Evolutionary conservation across 2,797 vertebrate genomes (phyloP).

Genomic region (Euthynnus affinis): DNA sequence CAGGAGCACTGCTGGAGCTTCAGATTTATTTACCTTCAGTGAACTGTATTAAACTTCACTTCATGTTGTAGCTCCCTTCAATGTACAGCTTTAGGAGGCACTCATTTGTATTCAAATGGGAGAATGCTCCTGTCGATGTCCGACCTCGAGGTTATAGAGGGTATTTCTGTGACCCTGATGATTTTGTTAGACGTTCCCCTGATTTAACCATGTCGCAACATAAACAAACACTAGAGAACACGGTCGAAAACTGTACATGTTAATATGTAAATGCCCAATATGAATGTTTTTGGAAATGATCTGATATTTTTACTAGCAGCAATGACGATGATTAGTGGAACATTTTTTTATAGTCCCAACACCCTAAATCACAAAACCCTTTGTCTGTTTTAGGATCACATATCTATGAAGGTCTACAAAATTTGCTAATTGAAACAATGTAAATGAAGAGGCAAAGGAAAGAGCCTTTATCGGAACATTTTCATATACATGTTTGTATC

Average conservation of each 20-base stretch:
- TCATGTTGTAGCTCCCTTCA: not conserved
- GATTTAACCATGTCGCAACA: not conserved
- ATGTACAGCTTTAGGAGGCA: not conserved
- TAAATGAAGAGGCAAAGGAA: not conserved
- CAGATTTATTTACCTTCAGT: not conserved
- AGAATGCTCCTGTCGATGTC: not conserved
- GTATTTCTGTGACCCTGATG: not conserved
- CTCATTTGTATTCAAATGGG: constrained; percentile 8
- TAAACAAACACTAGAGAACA: not conserved
- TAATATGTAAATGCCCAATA: constrained; percentile 32
- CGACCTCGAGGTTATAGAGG: not conserved
- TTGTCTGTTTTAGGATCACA: constrained; percentile 23
- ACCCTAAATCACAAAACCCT: not conserved
- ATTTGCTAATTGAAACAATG: constrained; percentile 11
- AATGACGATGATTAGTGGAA: not conserved
- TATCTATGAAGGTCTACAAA: constrained; percentile 2
- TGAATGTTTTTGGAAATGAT: constrained; percentile 33
- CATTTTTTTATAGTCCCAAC: constrained; percentile 23
- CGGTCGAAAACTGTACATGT: constrained; percentile 21
- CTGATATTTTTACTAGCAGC: constrained; percentile 49
- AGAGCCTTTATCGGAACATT: not conserved
- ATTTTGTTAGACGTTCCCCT: not conserved
- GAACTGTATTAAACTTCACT: constrained; percentile 6
- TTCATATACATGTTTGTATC: too few species aligned
- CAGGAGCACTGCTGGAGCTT: not conserved